Evolutionary conservation across 2,113 vertebrate species (phyloP), one percentile per base, ranked within the genome.

Genomic region (Campylorhamphus procurvoides): DNA sequence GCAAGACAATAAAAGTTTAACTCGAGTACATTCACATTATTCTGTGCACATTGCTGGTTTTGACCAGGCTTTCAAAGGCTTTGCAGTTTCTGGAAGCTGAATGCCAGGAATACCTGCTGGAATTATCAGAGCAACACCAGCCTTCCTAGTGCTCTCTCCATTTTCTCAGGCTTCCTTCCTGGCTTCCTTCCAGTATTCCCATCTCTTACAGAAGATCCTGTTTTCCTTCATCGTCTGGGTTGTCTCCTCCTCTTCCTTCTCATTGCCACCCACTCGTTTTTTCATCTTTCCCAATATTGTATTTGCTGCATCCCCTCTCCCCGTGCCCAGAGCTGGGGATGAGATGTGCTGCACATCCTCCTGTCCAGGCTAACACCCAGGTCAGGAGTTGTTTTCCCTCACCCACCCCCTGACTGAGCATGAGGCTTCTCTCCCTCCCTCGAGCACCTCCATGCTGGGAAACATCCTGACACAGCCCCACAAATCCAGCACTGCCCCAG

Each of bases 181-280:
- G 96, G 93, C 90, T 93, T 66, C 92, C n/a, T 80, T 94, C 90
- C 90, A 96, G 85, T 3, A 71, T 92, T 92, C 94, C 93, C 96
- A 94, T 95, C 93, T 87, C 93, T 88, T 52, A 35, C 68, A 94
- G 92, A 93, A 89, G 92, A 96, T 96, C 90, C 93, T 95, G 94
- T 95, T 97, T 96, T 92, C 92, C 94, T 93, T 59, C 90, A 75
- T 84, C 64, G 6, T 60, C 88, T 52, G 66, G 13, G 60, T 40
- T 90, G 92, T 95, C 94, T 96, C 96, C 92, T 96, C 95, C 96
- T 97, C 93, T 96, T 96, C 94, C 94, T 95, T 96, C 93, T 97
- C 84, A 52, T 14, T 44, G 66, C 83, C 93, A 95, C 93, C 96
- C 93, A 94, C 92, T 87, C 25, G 1, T 59, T 94, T 94, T 72